Percentiles rank a stretch among this genome's conserved stretches.
Conservation (phyloP, 2,888 invertebrate genomes). For the Hirtodrosophila duncani region DNA sequence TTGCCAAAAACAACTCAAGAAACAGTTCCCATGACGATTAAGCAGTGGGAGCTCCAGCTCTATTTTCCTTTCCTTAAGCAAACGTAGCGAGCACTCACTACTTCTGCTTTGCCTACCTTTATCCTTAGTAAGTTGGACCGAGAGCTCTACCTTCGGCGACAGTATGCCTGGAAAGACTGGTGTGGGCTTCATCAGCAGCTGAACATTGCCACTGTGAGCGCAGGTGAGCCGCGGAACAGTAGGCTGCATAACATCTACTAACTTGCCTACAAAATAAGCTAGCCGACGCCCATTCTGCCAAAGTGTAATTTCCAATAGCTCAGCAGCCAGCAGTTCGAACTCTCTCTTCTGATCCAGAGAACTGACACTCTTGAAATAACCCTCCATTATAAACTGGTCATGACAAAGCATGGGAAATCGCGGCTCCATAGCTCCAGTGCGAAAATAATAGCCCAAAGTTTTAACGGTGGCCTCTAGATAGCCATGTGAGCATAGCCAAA, state of each 20-base stretch:
- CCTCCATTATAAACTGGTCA: constrained; percentile 75
- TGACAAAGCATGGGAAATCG: constrained; percentile 76
- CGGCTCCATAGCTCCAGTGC: constrained; percentile 75
- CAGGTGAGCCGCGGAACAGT: constrained; percentile 61
- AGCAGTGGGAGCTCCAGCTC: constrained; percentile 9
- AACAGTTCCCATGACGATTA: constrained; percentile 32
- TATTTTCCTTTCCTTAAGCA: not conserved
- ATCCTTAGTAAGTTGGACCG: constrained; percentile 56
- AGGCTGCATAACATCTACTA: constrained; percentile 73
- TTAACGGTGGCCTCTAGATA: constrained; percentile 76
- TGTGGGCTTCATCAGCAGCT: constrained; percentile 75
- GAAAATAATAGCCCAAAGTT: constrained; percentile 76
- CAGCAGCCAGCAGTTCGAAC: constrained; percentile 63
- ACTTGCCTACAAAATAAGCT: constrained; percentile 72
- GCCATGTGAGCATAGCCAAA: constrained; percentile 77
- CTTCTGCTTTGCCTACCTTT: too few relatives aligned
- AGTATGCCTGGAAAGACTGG: constrained; percentile 77
- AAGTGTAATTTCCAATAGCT: constrained; percentile 74
- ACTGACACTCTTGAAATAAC: constrained; percentile 71
- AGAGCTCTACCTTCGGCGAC: constrained; percentile 76
- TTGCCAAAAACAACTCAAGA: constrained; percentile 65
- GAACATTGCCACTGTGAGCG: constrained; percentile 69
- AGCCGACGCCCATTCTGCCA: constrained; percentile 77
- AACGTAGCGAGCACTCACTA: too few relatives aligned
- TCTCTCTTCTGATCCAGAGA: constrained; percentile 63